Evolutionary conservation across 2,797 vertebrate species (phyloP).

Genomic region (Pitangus sulphuratus): DNA sequence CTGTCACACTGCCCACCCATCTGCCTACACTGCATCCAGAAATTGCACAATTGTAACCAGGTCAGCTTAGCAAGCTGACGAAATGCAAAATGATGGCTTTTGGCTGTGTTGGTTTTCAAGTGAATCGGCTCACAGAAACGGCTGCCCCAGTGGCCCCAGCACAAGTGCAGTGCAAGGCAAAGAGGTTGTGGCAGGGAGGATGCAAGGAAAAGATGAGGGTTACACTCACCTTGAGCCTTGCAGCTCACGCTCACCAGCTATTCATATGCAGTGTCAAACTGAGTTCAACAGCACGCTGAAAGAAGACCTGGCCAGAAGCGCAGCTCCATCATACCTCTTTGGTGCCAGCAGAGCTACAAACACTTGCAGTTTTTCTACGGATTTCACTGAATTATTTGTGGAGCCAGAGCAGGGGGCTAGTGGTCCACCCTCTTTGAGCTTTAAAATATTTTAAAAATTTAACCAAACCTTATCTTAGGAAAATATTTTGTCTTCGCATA

Average conservation of each 20-base stretch:
- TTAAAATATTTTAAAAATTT: background rate
- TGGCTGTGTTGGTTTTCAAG: background rate
- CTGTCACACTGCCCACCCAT: background rate
- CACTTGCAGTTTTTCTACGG: background rate
- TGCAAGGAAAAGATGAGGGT: background rate
- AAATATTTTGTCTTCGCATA: background rate
- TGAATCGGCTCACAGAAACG: fast-evolving
- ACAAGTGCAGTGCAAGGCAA: background rate
- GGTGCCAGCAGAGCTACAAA: background rate
- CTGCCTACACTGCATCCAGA: background rate
- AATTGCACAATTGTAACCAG: background rate
- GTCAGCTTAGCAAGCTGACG: background rate
- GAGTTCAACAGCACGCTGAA: background rate
- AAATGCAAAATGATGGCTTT: background rate
- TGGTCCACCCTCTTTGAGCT: background rate
- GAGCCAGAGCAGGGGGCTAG: background rate
- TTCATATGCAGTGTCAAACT: background rate
- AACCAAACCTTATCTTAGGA: background rate
- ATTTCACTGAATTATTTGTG: background rate
- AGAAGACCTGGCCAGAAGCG: background rate
- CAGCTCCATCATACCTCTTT: background rate
- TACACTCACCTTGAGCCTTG: background rate
- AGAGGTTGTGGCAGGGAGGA: fast-evolving
- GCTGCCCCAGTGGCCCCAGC: background rate
- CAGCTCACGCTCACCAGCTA: background rate